Evolutionary conservation across 1,140 invertebrate genomes (phyloP).

Genomic region (Leptestheria dahalacensis): DNA sequence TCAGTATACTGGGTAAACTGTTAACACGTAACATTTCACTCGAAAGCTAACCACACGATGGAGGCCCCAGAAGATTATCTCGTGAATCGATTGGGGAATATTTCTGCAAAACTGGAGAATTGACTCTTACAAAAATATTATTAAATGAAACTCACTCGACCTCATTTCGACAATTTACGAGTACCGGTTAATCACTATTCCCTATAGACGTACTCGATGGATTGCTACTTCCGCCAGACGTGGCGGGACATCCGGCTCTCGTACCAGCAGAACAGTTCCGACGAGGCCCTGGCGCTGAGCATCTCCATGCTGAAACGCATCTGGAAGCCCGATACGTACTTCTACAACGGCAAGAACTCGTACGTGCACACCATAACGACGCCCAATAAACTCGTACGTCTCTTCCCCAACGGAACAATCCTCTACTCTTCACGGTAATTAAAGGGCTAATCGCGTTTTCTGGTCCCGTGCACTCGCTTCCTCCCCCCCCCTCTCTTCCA

Average conservation of each 20-base stretch:
- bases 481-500: no score
- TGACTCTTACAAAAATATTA: no score
- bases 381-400: slow-evolving; percentile 81
- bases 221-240: slow-evolving; percentile 85
- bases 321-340: slow-evolving; percentile 91
- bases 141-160: background rate
- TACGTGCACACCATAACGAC: slow-evolving; percentile 90
- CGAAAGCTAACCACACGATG: no score
- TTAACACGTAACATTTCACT: no score
- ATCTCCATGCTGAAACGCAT: slow-evolving; percentile 85
- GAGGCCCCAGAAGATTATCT: no score
- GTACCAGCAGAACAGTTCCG: slow-evolving; percentile 46
- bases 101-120: no score
- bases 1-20: no score
- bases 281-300: slow-evolving; percentile 60
- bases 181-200: no score
- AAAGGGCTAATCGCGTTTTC: no score
- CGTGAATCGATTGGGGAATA: no score
- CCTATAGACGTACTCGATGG: slow-evolving; percentile 83
- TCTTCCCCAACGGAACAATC: slow-evolving; percentile 76
- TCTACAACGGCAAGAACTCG: slow-evolving; percentile 80
- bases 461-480: no score
- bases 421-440: slow-evolving; percentile 91
- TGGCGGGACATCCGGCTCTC: slow-evolving; percentile 69
- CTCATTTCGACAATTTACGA: background rate